Evolutionary conservation across 1,140 invertebrate genomes (phyloP).

Genomic region (Lineus longissimus): DNA sequence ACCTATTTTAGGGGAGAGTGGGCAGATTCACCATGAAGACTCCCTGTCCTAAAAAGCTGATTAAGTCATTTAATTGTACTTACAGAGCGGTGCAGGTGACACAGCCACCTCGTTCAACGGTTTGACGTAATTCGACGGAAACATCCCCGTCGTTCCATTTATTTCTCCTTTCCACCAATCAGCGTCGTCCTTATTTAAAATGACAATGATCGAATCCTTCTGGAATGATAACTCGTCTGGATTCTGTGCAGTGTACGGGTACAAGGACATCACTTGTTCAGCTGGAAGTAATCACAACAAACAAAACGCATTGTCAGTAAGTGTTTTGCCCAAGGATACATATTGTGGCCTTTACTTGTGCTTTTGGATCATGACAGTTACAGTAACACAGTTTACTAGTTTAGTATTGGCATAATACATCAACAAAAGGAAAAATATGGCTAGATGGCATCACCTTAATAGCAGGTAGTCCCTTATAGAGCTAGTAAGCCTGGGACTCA

Average conservation of each 20-base stretch:
- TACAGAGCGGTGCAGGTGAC: neutral
- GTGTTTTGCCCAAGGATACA: neutral
- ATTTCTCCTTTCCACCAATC: slow-evolving; percentile 96
- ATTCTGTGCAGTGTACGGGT: slow-evolving; percentile 87
- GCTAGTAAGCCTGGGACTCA: no score
- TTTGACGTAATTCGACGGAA: slow-evolving; percentile 54
- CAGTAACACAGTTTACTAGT: neutral
- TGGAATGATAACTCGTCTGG: slow-evolving; percentile 90
- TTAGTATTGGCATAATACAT: neutral
- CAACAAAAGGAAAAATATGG: neutral
- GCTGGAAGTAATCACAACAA: slow-evolving; percentile 42
- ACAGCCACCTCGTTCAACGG: slow-evolving; percentile 9
- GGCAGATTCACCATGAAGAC: no score
- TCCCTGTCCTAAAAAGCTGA: no score
- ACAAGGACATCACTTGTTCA: slow-evolving; percentile 89
- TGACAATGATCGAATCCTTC: slow-evolving; percentile 88
- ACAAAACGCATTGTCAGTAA: neutral
- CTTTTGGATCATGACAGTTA: no score
- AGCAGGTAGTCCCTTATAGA: no score
- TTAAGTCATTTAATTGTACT: neutral
- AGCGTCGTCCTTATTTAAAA: slow-evolving; percentile 85
- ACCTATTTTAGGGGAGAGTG: no score
- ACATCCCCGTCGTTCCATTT: slow-evolving; percentile 62
- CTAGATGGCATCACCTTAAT: no score
- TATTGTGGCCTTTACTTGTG: no score